Base-by-base conservation (phyloP, 2,888 invertebrate species). In the Tenodera sinensis region DNA sequence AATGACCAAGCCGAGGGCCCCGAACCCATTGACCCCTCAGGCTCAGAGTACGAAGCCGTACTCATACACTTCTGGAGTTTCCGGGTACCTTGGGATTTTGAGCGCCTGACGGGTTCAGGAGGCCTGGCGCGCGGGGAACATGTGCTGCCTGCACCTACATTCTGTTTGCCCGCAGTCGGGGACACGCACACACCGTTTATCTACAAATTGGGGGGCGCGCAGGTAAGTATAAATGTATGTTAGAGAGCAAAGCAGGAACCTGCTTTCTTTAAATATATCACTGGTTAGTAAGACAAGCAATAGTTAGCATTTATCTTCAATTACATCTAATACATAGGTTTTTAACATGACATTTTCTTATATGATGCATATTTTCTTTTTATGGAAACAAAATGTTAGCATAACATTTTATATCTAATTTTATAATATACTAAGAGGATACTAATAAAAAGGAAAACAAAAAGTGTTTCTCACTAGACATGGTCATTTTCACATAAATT, bases 71-170 rank as follows among this genome's bases (percentile, higher is more conserved):
- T 97, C 96, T 97, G 97, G 95, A 97, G 96, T 95, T 96, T 97
- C 91, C 93, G 96, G 96, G 97, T 98, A 97, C 98, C 98, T 97
- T 98, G 98, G 94, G 97, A 97, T 95, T 97, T 97, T 94, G 97
- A 97, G 94, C 97, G 97, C 93, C 97, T 96, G 94, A 97, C 96
- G 92, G 95, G 94, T 92, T 96, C 96, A 92, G 94, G 93, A 28
- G 90, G 90, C 92, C 94, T 93, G 92, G 92, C 92, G 92, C 93
- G 93, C 91, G 91, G 89, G 90, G 90, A 91, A 86, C 91, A 90
- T 90, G 90, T 90, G 88, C 89, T 84, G 91, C 90, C 89, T 89
- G 91, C 91, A 90, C 91, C 91, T 89, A 90, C 91, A 89, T 90
- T 90, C 91, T 90, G 91, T 90, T 91, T 91, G 89, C 91, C 91